Evolutionary conservation across 2,888 invertebrate genomes (phyloP).

Genomic region (Timema podura): DNA sequence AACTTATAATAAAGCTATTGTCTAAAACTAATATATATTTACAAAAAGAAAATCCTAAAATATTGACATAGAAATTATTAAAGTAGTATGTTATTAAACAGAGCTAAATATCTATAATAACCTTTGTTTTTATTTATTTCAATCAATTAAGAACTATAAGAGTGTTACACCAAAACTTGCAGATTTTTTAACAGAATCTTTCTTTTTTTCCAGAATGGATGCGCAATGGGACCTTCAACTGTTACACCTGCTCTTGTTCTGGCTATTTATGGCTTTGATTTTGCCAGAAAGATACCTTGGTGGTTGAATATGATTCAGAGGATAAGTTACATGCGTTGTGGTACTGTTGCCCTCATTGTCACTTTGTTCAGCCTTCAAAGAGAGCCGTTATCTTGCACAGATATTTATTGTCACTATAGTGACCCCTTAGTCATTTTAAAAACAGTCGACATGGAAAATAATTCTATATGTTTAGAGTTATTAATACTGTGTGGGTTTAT

Average conservation of each 20-base stretch:
- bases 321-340: constrained; percentile 61
- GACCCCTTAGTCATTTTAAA: constrained; percentile 59
- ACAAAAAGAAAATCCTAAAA: too few relatives aligned
- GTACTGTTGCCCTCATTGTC: constrained; percentile 59
- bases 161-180: too few relatives aligned
- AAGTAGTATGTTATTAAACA: too few relatives aligned
- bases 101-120: too few relatives aligned
- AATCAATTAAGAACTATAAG: too few relatives aligned
- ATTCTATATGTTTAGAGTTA: constrained; percentile 56
- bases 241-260: constrained; percentile 64
- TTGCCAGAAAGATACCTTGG: constrained; percentile 58
- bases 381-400: constrained; percentile 53
- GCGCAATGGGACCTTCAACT: constrained; percentile 60
- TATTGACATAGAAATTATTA: too few relatives aligned
- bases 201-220: constrained; percentile 58
- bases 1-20: too few relatives aligned
- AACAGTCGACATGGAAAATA: constrained; percentile 56
- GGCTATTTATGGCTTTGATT: constrained; percentile 67
- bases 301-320: constrained; percentile 61
- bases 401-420: constrained; percentile 55
- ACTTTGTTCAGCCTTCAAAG: constrained; percentile 61
- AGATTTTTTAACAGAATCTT: constrained; percentile 15
- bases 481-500: constrained; percentile 50
- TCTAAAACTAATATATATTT: too few relatives aligned
- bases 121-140: too few relatives aligned